Evolutionary conservation across 2,888 invertebrate species (phyloP).

Genomic region (Drosophila merina): DNA sequence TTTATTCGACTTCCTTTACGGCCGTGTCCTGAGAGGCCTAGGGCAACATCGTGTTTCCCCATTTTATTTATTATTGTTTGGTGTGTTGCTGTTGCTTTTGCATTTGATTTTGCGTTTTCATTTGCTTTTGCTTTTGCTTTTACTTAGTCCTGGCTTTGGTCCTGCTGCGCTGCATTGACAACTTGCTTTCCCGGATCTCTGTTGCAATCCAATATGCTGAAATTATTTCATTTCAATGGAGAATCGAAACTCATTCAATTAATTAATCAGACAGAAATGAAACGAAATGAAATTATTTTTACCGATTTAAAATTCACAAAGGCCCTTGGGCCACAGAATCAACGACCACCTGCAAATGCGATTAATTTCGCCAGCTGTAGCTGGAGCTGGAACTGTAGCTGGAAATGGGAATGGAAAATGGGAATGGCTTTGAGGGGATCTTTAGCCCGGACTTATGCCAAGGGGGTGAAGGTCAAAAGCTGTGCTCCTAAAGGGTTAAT

Average conservation of each 20-base stretch:
- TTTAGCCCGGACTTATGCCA: constrained; percentile 20
- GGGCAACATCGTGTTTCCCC: constrained; percentile 40
- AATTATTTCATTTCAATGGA: constrained; percentile 49
- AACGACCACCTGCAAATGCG: constrained; percentile 37
- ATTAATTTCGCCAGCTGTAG: constrained; percentile 31
- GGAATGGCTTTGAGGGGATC: constrained; percentile 19
- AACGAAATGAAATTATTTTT: constrained; percentile 24
- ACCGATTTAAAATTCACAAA: constrained; percentile 23
- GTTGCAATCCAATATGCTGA: constrained; percentile 51
- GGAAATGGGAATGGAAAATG: neutral
- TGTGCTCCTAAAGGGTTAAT: constrained; percentile 76
- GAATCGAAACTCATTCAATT: constrained; percentile 39
- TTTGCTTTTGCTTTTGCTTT: constrained; percentile 19
- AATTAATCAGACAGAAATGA: constrained; percentile 37
- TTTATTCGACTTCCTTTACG: constrained; percentile 17
- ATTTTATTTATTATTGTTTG: constrained; percentile 59
- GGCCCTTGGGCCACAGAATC: neutral
- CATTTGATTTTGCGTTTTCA: neutral
- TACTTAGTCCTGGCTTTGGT: constrained; percentile 36
- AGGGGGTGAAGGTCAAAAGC: constrained; percentile 65
- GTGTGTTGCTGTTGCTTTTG: constrained; percentile 13
- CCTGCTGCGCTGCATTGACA: constrained; percentile 35
- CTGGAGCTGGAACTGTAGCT: neutral
- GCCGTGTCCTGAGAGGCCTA: constrained; percentile 11
- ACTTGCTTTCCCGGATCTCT: constrained; percentile 9